Conservation (phyloP, 2,888 invertebrate genomes). For the Xestia ashworthii region DNA sequence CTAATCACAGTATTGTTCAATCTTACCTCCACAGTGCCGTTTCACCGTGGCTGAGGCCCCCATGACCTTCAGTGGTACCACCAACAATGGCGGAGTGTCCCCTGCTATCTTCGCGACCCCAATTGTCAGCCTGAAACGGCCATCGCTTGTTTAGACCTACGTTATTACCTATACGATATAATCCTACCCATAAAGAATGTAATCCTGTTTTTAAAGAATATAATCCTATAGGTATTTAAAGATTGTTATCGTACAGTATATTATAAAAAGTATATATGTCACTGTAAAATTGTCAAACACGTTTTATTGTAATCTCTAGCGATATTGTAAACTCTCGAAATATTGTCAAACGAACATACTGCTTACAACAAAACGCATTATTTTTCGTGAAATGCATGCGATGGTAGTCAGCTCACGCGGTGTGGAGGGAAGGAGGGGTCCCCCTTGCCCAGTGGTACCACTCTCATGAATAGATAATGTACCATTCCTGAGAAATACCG, state of each 20-base stretch:
- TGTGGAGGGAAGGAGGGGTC: no score
- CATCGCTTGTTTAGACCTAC: conserved; percentile 79
- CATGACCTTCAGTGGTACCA: conserved; percentile 58
- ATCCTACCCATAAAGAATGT: neutral
- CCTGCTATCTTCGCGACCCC: conserved; percentile 78
- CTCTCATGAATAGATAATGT: no score
- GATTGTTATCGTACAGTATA: neutral
- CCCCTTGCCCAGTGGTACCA: no score
- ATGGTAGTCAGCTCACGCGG: no score
- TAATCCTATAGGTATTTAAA: no score
- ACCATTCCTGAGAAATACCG: no score
- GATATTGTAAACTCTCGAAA: no score
- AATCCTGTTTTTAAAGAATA: neutral
- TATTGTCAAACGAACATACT: no score
- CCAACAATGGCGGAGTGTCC: conserved; percentile 64
- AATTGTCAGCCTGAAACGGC: conserved; percentile 82
- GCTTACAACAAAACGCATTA: no score
- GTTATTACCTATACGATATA: neutral
- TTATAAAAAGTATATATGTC: neutral
- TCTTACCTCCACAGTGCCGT: conserved; percentile 51
- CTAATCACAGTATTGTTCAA: neutral
- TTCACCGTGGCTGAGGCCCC: conserved; percentile 61
- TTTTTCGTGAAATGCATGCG: no score
- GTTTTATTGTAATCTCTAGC: no score
- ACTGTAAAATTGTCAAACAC: no score